These are phyloP conservation scores for Cephalopholis sonnerati DNA, from an alignment of 2,113 vertebrate species.

Conservation along the genomic window DNA sequence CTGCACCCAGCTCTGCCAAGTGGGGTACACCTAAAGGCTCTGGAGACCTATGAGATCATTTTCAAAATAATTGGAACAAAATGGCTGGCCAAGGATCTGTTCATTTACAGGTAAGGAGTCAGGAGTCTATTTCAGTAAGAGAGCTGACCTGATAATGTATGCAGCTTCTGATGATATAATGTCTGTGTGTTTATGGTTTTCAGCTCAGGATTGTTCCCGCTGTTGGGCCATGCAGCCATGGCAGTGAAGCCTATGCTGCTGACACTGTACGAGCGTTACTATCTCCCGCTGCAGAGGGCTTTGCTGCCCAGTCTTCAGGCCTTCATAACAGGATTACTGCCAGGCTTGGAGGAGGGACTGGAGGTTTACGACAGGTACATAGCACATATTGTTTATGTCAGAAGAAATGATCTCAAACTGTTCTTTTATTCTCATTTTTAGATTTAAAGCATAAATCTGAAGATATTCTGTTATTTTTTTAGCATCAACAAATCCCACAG, in stretches of 20 bases:
- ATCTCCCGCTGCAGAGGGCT: constrained; percentile 94
- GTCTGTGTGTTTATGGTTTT: constrained; percentile 39
- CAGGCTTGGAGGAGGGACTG: constrained; percentile 95
- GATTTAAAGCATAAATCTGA: neutral
- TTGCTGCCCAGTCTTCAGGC: constrained; percentile 96
- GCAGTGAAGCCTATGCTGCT: constrained; percentile 94
- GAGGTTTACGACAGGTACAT: constrained; percentile 95
- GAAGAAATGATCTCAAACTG: neutral
- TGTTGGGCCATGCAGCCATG: constrained; percentile 94
- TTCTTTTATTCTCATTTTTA: neutral
- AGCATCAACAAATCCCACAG: neutral
- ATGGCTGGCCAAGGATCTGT: constrained; percentile 93
- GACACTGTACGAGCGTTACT: constrained; percentile 95
- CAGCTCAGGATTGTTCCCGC: constrained; percentile 95
- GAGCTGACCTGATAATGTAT: neutral
- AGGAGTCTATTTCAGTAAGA: neutral
- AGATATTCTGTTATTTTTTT: neutral
- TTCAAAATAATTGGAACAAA: constrained; percentile 98
- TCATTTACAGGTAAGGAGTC: constrained; percentile 89
- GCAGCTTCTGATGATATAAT: neutral
- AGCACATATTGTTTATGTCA: neutral
- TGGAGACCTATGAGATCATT: constrained; percentile 98
- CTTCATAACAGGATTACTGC: constrained; percentile 93
- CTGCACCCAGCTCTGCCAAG: constrained; percentile 96
- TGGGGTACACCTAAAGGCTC: constrained; percentile 96